Conservation (phyloP, 2,113 vertebrate genomes). For the Gadus chalcogrammus region DNA sequence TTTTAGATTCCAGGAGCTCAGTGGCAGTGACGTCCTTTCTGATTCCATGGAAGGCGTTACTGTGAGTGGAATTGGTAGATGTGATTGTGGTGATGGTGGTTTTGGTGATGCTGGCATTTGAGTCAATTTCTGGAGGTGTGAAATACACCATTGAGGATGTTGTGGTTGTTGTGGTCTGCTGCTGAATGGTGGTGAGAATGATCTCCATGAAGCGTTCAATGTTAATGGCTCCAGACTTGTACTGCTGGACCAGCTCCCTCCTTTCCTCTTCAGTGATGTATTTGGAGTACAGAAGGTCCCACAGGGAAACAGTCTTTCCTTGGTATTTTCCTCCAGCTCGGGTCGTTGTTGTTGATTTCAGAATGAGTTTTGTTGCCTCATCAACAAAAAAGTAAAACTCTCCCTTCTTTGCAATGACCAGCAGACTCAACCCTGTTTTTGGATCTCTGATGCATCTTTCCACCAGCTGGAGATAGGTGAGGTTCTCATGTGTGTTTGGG, state of each 20-base stretch:
- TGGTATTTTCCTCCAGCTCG: constrained; percentile 63
- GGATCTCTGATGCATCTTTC: constrained; percentile 46
- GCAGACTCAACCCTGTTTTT: constrained; percentile 41
- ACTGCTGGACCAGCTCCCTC: constrained; percentile 60
- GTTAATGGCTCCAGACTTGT: constrained; percentile 51
- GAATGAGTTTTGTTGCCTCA: constrained; percentile 42
- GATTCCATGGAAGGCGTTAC: constrained; percentile 59
- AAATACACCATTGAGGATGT: constrained; percentile 29
- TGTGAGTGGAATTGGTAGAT: constrained; percentile 54
- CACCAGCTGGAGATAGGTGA: constrained; percentile 57
- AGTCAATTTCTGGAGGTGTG: constrained; percentile 47
- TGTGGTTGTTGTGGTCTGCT: constrained; percentile 58
- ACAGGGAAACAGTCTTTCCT: constrained; percentile 54
- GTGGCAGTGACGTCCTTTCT: constrained; percentile 59
- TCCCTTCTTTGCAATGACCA: constrained; percentile 55
- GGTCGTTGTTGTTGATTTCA: constrained; percentile 45
- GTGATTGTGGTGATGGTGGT: constrained; percentile 44
- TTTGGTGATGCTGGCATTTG: constrained; percentile 39
- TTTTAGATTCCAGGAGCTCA: constrained; percentile 63
- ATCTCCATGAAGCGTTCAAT: constrained; percentile 49
- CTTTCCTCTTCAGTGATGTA: constrained; percentile 62
- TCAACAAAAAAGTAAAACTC: constrained; percentile 61
- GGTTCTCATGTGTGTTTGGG: constrained; percentile 64
- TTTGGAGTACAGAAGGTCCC: constrained; percentile 70
- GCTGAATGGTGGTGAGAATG: constrained; percentile 51